A percentile compares a stretch with the other conserved stretches of the same genome.
Conservation (phyloP, 2,797 vertebrate genomes). For the Lerista edwardsae region DNA sequence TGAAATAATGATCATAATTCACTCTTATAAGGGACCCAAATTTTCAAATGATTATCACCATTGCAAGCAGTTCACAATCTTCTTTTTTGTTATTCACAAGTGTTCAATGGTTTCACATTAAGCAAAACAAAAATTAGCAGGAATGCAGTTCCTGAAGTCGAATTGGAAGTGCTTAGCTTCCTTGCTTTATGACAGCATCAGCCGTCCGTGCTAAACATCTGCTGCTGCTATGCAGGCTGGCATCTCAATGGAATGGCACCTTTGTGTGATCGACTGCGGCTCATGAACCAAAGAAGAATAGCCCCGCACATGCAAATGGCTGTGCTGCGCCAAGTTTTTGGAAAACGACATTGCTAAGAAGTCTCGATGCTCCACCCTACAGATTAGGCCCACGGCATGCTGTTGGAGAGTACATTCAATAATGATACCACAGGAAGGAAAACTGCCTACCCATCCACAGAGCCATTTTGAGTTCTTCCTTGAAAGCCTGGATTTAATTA, state of each 20-base stretch:
- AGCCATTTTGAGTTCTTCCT: slow-evolving; percentile 8
- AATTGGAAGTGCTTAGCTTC: background rate
- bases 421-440: background rate
- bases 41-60: background rate
- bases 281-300: slow-evolving; percentile 15
- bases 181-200: slow-evolving; percentile 7
- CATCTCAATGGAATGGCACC: background rate
- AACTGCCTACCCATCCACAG: slow-evolving; percentile 2
- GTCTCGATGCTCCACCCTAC: background rate
- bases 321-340: background rate
- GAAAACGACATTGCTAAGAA: slow-evolving; percentile 18
- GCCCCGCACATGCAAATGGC: slow-evolving; percentile 7
- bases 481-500: slow-evolving; percentile 29
- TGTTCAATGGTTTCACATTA: background rate
- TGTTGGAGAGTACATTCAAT: slow-evolving; percentile 8
- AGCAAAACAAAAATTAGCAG: background rate
- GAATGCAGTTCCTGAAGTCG: background rate
- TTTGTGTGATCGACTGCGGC: background rate
- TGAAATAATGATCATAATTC: background rate
- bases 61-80: background rate
- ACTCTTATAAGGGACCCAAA: background rate
- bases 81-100: background rate
- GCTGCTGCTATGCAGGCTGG: background rate
- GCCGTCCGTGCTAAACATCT: background rate
- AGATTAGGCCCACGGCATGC: background rate